Evolutionary conservation across 2,113 vertebrate species (phyloP).

Genomic region (Otolemur garnettii): DNA sequence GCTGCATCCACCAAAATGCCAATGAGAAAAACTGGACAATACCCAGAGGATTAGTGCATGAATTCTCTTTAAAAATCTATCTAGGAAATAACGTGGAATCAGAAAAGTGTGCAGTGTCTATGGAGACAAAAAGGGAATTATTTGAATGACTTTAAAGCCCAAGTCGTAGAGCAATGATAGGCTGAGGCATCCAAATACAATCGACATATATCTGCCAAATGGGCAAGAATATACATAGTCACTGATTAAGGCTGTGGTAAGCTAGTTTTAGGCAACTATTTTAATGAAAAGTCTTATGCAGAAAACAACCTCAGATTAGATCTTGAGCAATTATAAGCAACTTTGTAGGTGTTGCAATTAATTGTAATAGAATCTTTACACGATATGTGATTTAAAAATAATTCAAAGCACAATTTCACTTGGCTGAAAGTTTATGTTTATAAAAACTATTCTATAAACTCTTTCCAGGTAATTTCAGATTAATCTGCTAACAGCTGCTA

Average conservation of each 20-base stretch:
- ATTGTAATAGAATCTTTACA: neutral
- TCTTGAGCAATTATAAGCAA: conserved; percentile 49
- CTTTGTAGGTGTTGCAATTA: neutral
- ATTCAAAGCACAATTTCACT: conserved; percentile 37
- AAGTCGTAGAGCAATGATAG: neutral
- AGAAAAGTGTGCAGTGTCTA: neutral
- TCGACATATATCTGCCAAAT: neutral
- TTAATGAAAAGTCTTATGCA: neutral
- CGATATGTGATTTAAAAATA: conserved; percentile 33
- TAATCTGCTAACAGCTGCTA: conserved; percentile 51
- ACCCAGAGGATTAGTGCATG: neutral
- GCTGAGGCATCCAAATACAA: neutral
- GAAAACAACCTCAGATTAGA: neutral
- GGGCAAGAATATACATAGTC: neutral
- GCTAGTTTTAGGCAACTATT: neutral
- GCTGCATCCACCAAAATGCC: neutral
- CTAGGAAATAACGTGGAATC: neutral
- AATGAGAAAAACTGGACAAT: neutral
- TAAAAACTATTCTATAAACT: conserved; percentile 57
- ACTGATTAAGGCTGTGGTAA: neutral
- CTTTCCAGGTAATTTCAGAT: conserved; percentile 59
- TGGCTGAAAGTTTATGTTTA: conserved; percentile 44
- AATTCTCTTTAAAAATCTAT: conserved; percentile 40
- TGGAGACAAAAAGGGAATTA: neutral
- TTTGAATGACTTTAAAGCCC: neutral